A percentile compares a stretch with the other conserved stretches of the same genome.
Conservation (phyloP, 1,140 invertebrate genomes). For the Micrasema longulum region DNA sequence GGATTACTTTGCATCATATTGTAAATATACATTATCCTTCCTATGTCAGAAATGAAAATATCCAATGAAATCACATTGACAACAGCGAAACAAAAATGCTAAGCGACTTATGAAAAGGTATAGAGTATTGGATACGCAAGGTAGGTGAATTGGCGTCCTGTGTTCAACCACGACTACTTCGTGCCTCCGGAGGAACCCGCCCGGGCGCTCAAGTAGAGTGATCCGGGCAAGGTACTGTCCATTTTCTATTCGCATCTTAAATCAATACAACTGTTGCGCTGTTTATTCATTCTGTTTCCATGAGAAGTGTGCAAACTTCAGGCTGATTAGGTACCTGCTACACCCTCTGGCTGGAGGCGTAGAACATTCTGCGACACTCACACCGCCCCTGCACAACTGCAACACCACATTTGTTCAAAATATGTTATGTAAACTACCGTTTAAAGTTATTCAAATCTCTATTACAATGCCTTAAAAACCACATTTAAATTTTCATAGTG, state of each 20-base stretch:
- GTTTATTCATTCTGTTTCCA: conserved; percentile 54
- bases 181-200: conserved; percentile 63
- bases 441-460: too few species aligned
- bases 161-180: conserved; percentile 50
- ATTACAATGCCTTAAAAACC: too few species aligned
- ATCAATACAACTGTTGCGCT: conserved; percentile 37
- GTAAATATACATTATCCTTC: too few species aligned
- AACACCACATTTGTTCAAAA: too few species aligned
- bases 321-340: conserved; percentile 19
- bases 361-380: too few species aligned
- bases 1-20: too few species aligned
- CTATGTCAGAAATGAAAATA: too few species aligned
- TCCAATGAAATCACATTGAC: too few species aligned
- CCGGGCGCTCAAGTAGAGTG: conserved; percentile 72
- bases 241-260: conserved; percentile 38
- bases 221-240: conserved; percentile 73
- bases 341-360: too few species aligned
- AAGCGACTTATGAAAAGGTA: conserved; percentile 52
- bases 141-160: conserved; percentile 55
- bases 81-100: too few species aligned
- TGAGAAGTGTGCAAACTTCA: conserved; percentile 55
- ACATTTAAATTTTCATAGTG: background rate
- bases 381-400: too few species aligned
- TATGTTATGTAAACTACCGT: too few species aligned
- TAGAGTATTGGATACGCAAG: conserved; percentile 56